A percentile compares a stretch with the other conserved stretches of the same genome.
Conservation (phyloP, 2,113 vertebrate genomes). For the Neolamprologus hecqui region DNA sequence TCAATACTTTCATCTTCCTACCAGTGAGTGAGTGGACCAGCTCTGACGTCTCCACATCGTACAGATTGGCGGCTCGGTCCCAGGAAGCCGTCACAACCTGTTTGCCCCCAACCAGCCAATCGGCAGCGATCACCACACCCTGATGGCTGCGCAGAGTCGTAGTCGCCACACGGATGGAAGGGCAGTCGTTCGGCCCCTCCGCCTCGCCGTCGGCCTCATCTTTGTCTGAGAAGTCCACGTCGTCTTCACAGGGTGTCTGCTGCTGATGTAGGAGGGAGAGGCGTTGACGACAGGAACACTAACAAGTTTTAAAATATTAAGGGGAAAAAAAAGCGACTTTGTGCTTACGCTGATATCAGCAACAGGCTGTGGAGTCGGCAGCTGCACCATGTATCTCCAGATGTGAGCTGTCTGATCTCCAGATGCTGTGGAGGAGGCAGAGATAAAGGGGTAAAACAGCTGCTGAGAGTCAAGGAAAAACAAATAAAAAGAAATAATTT, state of each 20-base stretch:
- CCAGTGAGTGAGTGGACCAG: slow-evolving; percentile 94
- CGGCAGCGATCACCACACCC: slow-evolving; percentile 92
- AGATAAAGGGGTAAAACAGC: background rate
- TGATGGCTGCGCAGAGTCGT: slow-evolving; percentile 93
- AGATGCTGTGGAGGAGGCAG: slow-evolving; percentile 74
- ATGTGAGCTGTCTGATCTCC: slow-evolving; percentile 98
- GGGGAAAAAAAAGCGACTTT: accelerated
- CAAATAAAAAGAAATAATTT: background rate
- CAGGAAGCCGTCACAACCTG: slow-evolving; percentile 94
- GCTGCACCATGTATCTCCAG: slow-evolving; percentile 93
- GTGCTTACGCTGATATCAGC: slow-evolving; percentile 85
- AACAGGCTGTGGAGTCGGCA: slow-evolving; percentile 84
- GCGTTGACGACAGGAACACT: background rate
- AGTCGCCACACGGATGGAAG: slow-evolving; percentile 77
- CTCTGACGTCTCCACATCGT: slow-evolving; percentile 93
- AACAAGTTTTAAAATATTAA: background rate
- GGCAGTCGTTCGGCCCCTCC: slow-evolving; percentile 83
- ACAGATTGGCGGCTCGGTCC: slow-evolving; percentile 92
- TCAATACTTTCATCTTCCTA: slow-evolving; percentile 20
- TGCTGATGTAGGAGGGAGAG: background rate
- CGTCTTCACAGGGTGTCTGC: slow-evolving; percentile 84
- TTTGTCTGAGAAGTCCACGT: slow-evolving; percentile 88
- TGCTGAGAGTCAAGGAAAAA: background rate
- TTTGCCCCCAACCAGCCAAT: slow-evolving; percentile 94
- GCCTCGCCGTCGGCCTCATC: slow-evolving; percentile 85